phyloP scores from a whole-genome alignment of 1,140 invertebrate species.

The Leguminivora glycinivorella region DNA sequence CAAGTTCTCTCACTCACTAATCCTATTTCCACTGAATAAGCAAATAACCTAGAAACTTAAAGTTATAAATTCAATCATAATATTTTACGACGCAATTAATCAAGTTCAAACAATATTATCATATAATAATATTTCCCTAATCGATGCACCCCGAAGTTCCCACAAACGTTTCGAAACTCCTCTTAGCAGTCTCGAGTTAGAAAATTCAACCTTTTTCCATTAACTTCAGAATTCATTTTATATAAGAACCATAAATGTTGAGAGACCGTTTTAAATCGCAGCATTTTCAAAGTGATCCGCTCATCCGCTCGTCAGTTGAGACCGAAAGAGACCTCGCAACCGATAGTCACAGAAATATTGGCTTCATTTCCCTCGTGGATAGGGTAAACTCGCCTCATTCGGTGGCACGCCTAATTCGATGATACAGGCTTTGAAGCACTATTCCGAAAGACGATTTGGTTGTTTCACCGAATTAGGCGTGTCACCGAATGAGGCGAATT shows the following conservation, averaged over 20 bases:
- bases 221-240: neutral
- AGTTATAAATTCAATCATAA: neutral
- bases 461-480: no score
- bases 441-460: no score
- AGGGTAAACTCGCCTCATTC: no score
- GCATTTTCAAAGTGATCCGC: neutral
- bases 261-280: neutral
- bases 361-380: no score
- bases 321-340: no score
- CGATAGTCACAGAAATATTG: no score
- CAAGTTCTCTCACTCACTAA: no score
- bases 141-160: neutral
- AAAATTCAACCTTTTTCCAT: neutral
- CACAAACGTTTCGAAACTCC: neutral
- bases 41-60: no score
- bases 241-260: neutral
- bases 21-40: no score
- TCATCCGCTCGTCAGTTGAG: neutral
- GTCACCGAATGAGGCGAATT: no score
- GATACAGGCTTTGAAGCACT: no score
- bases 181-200: neutral
- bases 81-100: neutral
- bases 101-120: neutral
- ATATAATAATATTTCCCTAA: neutral
- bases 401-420: no score